These are phyloP conservation scores for Eilema caniola DNA, from an alignment of 2,888 invertebrate species.

Conservation along the genomic window DNA sequence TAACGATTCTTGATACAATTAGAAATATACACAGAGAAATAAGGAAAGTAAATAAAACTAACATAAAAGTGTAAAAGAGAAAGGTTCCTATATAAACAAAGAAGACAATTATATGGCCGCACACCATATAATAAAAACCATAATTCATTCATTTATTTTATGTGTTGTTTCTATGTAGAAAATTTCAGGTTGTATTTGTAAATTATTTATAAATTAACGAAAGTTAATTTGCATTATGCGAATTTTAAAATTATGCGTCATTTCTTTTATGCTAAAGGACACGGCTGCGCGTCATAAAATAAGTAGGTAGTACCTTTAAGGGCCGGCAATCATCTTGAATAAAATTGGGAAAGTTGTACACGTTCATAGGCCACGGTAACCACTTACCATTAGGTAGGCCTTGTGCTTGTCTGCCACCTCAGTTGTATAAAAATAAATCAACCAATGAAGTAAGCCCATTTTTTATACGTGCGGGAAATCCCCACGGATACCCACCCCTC, in stretches of 20 bases:
- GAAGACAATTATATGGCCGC: background rate
- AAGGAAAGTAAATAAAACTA: background rate
- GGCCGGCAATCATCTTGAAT: too few relatives aligned
- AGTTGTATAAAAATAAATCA: too few relatives aligned
- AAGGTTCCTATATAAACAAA: background rate
- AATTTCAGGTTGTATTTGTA: background rate
- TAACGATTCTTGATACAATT: too few relatives aligned
- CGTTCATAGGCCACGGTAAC: too few relatives aligned
- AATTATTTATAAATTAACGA: constrained; percentile 1
- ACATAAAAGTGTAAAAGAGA: background rate
- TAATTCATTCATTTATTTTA: background rate
- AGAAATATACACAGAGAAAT: too few relatives aligned
- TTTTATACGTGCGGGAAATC: too few relatives aligned
- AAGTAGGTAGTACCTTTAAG: background rate
- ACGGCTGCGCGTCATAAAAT: background rate
- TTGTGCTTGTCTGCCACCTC: too few relatives aligned
- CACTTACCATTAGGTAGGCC: too few relatives aligned
- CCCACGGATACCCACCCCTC: too few relatives aligned
- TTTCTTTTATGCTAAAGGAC: background rate
- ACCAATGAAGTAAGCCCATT: too few relatives aligned
- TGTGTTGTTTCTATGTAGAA: background rate
- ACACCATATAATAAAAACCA: background rate
- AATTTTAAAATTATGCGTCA: background rate
- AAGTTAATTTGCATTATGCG: background rate
- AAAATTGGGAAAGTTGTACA: background rate